phyloP scores from a whole-genome alignment of 2,797 vertebrate species.

The Choloepus didactylus region DNA sequence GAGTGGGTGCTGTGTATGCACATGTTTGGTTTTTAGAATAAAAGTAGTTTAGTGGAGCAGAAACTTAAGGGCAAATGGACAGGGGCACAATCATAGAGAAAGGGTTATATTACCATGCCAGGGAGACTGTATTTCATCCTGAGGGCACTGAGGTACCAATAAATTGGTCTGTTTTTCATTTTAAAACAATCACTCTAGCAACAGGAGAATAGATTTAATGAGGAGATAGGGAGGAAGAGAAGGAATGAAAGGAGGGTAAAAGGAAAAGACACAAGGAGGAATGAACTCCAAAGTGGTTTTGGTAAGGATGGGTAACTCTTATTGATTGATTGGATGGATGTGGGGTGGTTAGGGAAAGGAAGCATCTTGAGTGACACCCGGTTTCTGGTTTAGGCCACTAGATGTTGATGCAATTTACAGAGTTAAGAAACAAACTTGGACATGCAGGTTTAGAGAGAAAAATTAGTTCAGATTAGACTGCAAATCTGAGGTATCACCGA shows the following conservation, averaged over 20 bases:
- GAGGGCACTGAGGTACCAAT: neutral
- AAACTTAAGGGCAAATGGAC: neutral
- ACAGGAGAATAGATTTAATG: neutral
- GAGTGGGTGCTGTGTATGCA: neutral
- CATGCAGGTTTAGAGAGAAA: neutral
- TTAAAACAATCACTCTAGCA: constrained; percentile 32
- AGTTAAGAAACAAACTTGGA: neutral
- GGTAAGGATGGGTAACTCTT: neutral
- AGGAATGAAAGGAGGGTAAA: neutral
- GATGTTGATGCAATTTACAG: neutral
- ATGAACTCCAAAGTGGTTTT: neutral
- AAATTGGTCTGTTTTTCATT: neutral
- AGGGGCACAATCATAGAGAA: neutral
- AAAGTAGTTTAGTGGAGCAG: neutral
- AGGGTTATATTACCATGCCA: neutral
- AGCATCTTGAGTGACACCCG: neutral
- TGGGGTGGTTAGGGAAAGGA: neutral
- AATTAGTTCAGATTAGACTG: neutral
- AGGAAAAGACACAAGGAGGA: neutral
- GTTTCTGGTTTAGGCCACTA: neutral
- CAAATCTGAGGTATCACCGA: neutral
- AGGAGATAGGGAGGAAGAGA: neutral
- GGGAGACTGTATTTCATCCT: neutral
- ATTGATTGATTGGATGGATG: neutral
- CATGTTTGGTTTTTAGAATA: neutral